Evolutionary conservation across 2,888 invertebrate genomes (phyloP), one percentile per base, ranked within the genome.

Genomic region (Lottia gigantea): DNA sequence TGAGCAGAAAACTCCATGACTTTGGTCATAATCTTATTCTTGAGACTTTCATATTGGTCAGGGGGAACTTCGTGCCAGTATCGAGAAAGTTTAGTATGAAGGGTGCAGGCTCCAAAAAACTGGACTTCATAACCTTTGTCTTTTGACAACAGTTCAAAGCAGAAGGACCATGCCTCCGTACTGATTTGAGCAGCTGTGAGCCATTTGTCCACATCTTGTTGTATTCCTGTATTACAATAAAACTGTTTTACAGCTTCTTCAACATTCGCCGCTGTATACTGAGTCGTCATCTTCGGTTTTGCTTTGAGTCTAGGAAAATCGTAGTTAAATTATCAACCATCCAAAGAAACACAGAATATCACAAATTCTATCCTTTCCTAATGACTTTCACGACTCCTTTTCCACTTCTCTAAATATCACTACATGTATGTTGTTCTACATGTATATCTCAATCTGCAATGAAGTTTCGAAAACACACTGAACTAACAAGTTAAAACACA

Each of bases 71-170:
- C 95, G 85, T 92, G 91, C 95, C 95, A 97, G 85, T 93, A 93
- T 85, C 95, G 93, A 80, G 95, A 92, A 67, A 97, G 92, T 88
- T 97, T 97, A 0, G 93, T 92, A 83, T 97, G 95, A 26, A 97
- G 89, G 40, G 95, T 95, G 65, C 94, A 94, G 6, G 97, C 97
- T 70, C 94, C 97, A 91, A 95, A 97, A 90, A 95, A 97, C 89
- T 97, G 96, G 46, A 96, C 94, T 90, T 96, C 96, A 16, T 46
- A 15, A 90, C 95, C 96, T 91, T 95, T 94, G 79, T 92, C 92
- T 12, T 93, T 92, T 85, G 93, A 92, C 80, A 97, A 91, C 45
- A 97, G 91, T 76, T 95, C 93, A 96, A 97, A 97, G 8, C 95
- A 93, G 88, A 96, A 95, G 80, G 92, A 93, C 97, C 97, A 97